These are phyloP conservation scores for Isoperla grammatica DNA, from an alignment of 2,888 invertebrate species.

Conservation along the genomic window DNA sequence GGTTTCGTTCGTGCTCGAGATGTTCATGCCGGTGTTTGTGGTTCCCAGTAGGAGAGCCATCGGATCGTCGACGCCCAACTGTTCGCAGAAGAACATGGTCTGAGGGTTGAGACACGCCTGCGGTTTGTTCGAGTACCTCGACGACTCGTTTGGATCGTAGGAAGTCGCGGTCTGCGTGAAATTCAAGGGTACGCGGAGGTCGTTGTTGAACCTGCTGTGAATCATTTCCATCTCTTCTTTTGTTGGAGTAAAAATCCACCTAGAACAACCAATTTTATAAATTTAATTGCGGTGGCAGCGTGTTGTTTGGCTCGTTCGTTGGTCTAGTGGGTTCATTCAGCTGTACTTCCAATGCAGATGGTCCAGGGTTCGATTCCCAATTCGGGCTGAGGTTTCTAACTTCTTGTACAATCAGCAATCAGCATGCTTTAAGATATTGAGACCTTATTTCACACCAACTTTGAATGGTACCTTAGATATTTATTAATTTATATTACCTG, in stretches of 20 bases:
- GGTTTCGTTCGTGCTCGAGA: background rate
- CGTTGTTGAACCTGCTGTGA: constrained; percentile 55
- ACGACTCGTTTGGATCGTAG: constrained; percentile 45
- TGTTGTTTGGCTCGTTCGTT: too few relatives aligned
- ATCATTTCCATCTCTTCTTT: constrained; percentile 65
- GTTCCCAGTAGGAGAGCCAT: constrained; percentile 50
- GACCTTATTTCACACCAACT: too few relatives aligned
- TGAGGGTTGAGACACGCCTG: constrained; percentile 46
- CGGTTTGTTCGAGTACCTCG: constrained; percentile 59
- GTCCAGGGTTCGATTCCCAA: too few relatives aligned
- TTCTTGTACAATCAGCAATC: constrained; percentile 64
- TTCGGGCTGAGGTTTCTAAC: constrained; percentile 33
- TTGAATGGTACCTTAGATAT: too few relatives aligned
- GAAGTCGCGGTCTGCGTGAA: constrained; percentile 71
- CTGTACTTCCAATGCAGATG: too few relatives aligned
- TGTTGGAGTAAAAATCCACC: constrained; percentile 58
- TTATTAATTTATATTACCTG: too few relatives aligned
- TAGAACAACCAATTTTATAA: too few relatives aligned
- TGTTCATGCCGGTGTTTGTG: background rate
- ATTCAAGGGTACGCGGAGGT: constrained; percentile 67
- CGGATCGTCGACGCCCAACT: constrained; percentile 73
- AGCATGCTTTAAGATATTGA: too few relatives aligned
- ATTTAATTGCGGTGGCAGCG: too few relatives aligned
- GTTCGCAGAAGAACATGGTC: constrained; percentile 46
- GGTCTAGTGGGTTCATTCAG: too few relatives aligned